Percentiles rank a stretch among this genome's conserved stretches.
Evolutionary conservation across 92 coral and sea anemone species (phyloP).

Genomic region (Umimayanthus chanpuru): DNA sequence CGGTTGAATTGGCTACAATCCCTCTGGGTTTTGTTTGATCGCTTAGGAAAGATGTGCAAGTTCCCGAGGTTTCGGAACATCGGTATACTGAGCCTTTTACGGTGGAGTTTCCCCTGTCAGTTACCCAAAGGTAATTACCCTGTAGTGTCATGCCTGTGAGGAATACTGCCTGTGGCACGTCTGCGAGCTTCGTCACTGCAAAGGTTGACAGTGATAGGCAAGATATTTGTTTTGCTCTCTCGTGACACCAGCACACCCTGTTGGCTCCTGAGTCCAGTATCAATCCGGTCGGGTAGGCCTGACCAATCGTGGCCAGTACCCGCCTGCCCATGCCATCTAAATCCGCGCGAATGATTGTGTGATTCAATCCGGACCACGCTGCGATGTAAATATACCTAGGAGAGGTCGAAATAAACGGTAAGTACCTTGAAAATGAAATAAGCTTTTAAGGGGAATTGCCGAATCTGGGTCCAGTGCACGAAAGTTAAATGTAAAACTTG

Average conservation of each 20-base stretch:
- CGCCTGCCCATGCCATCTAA: constrained; percentile 20
- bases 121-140: constrained; percentile 14
- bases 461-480: too few species aligned
- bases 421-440: not conserved
- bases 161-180: not conserved
- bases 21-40: constrained; percentile 10
- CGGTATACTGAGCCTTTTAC: constrained; percentile 11
- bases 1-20: constrained; percentile 29
- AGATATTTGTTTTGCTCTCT: not conserved
- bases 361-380: constrained; percentile 16
- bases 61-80: constrained; percentile 12
- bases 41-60: constrained; percentile 1
- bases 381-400: constrained; percentile 17
- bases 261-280: not conserved
- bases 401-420: not conserved
- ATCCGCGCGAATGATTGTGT: constrained; percentile 25
- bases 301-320: not conserved
- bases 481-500: too few species aligned
- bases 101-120: constrained; percentile 6
- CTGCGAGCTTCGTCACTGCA: constrained; percentile 7
- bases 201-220: constrained; percentile 14
- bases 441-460: not conserved
- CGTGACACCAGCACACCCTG: constrained; percentile 23
- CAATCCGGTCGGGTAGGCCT: not conserved
- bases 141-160: constrained; percentile 19